Conservation (phyloP, 1,140 invertebrate genomes). For the Brachystomella parvula region DNA sequence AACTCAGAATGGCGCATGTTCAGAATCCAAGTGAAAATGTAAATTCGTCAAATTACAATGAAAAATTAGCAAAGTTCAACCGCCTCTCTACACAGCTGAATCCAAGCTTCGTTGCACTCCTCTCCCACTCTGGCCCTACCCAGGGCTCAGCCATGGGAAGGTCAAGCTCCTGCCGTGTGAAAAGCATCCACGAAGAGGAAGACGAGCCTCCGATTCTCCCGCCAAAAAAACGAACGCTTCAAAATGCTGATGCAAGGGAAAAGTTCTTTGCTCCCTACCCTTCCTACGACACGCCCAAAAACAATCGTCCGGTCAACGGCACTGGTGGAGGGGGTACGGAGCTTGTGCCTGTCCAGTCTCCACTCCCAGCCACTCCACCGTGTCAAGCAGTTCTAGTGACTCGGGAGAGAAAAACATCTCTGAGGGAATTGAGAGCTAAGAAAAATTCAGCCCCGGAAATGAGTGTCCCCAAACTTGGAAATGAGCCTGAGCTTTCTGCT, state of each 20-base stretch:
- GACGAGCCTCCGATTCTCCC: constrained; percentile 27
- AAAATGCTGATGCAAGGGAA: neutral
- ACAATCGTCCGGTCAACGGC: constrained; percentile 32
- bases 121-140: constrained; percentile 6
- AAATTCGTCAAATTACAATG: too few species aligned
- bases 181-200: neutral
- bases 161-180: constrained; percentile 23
- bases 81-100: constrained; percentile 27
- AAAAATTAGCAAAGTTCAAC: constrained; percentile 34
- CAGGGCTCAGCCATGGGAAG: constrained; percentile 12
- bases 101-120: too few species aligned
- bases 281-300: constrained; percentile 30
- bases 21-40: too few species aligned
- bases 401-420: neutral
- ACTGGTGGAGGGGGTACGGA: too few species aligned
- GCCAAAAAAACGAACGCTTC: constrained; percentile 25
- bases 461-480: neutral
- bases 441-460: constrained; percentile 36
- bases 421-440: constrained; percentile 18
- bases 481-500: neutral
- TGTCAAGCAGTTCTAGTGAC: too few species aligned
- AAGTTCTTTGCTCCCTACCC: too few species aligned
- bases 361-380: too few species aligned
- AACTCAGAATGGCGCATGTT: too few species aligned
- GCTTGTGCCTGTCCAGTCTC: too few species aligned